phyloP scores from a whole-genome alignment of 2,113 vertebrate species.

The Channa argus region DNA sequence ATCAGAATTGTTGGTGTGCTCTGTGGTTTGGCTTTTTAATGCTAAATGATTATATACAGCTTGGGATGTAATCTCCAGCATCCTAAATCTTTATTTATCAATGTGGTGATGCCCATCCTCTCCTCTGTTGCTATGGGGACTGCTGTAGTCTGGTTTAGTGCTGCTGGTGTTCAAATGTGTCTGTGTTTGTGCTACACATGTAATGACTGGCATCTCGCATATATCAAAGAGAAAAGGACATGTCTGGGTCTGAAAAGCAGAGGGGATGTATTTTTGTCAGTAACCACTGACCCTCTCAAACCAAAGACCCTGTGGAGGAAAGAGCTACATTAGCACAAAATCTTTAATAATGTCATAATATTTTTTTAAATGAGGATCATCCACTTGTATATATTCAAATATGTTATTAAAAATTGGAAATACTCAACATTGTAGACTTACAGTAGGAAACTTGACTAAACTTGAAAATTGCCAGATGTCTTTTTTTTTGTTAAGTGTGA shows the following conservation, averaged over 20 bases:
- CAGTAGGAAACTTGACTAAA: no score
- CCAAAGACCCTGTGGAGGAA: constrained; percentile 46
- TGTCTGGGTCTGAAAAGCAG: background rate
- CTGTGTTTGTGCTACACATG: background rate
- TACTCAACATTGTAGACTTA: no score
- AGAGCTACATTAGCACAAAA: background rate
- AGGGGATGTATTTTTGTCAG: background rate
- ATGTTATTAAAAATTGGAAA: no score
- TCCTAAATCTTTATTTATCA: background rate
- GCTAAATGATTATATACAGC: background rate
- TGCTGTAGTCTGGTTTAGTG: constrained; percentile 76
- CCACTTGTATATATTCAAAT: no score
- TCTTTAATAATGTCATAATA: no score
- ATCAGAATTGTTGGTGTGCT: background rate
- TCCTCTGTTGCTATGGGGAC: constrained; percentile 86
- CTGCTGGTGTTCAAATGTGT: background rate
- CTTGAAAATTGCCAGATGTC: no score
- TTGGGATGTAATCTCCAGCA: background rate
- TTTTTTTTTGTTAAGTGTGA: no score
- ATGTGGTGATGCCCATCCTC: constrained; percentile 58
- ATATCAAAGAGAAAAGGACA: background rate
- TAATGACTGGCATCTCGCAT: background rate
- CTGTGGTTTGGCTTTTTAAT: constrained; percentile 11
- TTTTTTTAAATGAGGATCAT: no score
- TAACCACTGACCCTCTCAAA: constrained; percentile 3